Evolutionary conservation across 2,113 vertebrate genomes (phyloP).

Genomic region (Lates calcarifer): DNA sequence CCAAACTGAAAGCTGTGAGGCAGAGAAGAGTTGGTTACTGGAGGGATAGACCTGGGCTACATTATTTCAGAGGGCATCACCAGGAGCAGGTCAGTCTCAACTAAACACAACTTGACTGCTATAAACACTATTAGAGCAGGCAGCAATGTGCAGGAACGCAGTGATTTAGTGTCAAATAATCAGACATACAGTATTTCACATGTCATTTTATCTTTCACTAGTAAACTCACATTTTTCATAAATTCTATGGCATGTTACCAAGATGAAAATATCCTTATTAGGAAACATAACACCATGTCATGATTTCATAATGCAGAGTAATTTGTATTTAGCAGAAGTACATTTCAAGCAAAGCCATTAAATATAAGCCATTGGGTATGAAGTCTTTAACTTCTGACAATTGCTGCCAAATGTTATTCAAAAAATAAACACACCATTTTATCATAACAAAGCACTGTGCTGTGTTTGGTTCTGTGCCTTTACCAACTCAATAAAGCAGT

Average conservation of each 20-base stretch:
- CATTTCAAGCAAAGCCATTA: constrained; percentile 6
- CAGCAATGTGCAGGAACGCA: neutral
- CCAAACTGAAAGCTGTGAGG: constrained; percentile 96
- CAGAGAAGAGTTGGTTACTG: constrained; percentile 11
- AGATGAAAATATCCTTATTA: neutral
- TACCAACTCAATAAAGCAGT: constrained; percentile 2
- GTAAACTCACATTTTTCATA: neutral
- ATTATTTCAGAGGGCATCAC: neutral
- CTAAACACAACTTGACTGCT: constrained; percentile 8
- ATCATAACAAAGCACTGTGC: constrained; percentile 14
- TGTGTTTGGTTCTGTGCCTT: constrained; percentile 4
- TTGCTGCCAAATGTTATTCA: neutral
- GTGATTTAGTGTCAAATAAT: neutral
- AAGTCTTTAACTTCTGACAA: neutral
- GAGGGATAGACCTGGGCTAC: constrained; percentile 14
- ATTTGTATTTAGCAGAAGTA: neutral
- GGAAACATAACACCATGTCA: neutral
- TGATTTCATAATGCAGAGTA: neutral
- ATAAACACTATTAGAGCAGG: neutral
- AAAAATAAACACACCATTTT: neutral
- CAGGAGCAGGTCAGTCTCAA: neutral
- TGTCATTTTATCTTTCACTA: neutral
- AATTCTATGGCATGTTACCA: neutral
- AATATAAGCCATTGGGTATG: neutral
- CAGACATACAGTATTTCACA: neutral